Base-by-base conservation (phyloP, 2,113 vertebrate genomes). In the Mormyrus lacerda region DNA sequence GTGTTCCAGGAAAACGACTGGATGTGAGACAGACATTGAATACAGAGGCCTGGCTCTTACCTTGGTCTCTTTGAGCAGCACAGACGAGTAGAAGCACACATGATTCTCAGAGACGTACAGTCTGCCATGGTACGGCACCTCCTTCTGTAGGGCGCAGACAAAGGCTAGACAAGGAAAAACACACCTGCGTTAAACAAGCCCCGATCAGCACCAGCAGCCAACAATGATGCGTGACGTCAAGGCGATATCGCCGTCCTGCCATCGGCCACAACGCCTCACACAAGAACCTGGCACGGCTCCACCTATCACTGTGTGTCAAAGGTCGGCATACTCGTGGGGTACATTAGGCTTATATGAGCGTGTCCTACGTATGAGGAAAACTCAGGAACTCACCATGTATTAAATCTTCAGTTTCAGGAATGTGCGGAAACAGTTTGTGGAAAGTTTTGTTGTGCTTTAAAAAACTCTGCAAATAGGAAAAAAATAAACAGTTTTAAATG, bases 141-240 rank as follows among this genome's bases (percentile, higher is more conserved):
- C 97, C 89, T 94, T 95, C 91, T 97, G 97, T 94, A 97, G 95
- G 82, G 97, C 96, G 10, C 97, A 98, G 39, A 97, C 93, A 93
- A 97, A 97, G 42, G 96, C 96, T 96, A 90, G 55, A 76, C 7
- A 86, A 13, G 61, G 47, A 50, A 35, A 50, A 17, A 90, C 58
- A 84, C 87, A 35, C 61, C 50, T 3, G 65, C 19, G 1, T 82
- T 88, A 48, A 45, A 89, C 87, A 88, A 92, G 27, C 10, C 1
- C 47, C 39, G n/a, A 86, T 47, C 53, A 61, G 44, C 47, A 61
- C 45, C 53, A 27, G 39, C 15, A 6, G 24, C 27, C 31, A 24
- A 13, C 73, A 42, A 89, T 9, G 65, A 42, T 35, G 50, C 4
- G 39, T 90, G 48, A 90, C 69, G 31, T 89, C 21, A 89, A 5